Evolutionary conservation across 2,888 invertebrate species (phyloP).

Genomic region (Cremastinae sp.): DNA sequence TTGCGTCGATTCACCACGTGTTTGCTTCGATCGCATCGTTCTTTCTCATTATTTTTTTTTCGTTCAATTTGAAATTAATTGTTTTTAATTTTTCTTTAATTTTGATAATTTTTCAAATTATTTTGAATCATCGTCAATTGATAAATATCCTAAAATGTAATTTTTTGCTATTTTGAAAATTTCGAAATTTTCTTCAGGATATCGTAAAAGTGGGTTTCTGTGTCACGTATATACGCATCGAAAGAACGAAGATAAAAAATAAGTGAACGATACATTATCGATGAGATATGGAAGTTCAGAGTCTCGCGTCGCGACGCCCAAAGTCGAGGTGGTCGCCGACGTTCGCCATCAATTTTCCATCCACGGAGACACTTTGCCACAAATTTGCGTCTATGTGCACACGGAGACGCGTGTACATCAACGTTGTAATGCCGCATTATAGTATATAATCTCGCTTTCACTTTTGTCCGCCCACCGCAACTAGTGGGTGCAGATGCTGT

Average conservation of each 20-base stretch:
- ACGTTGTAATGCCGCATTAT: constrained; percentile 38
- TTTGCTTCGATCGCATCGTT: too few species aligned
- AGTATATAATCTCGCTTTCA: constrained; percentile 67
- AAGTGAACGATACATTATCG: constrained; percentile 42
- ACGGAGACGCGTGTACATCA: constrained; percentile 12
- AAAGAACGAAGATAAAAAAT: constrained; percentile 21
- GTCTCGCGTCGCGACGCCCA: constrained; percentile 42
- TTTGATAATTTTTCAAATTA: too few species aligned
- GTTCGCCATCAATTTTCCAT: constrained; percentile 29
- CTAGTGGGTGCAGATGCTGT: constrained; percentile 60
- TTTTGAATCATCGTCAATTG: too few species aligned
- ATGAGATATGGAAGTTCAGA: constrained; percentile 37
- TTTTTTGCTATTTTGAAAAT: too few species aligned
- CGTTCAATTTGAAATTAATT: too few species aligned
- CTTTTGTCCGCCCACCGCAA: constrained; percentile 65
- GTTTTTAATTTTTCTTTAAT: too few species aligned
- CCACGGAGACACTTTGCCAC: too few species aligned
- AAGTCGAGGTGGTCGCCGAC: constrained; percentile 51
- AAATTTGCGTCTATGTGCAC: background rate
- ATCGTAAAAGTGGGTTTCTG: constrained; percentile 3
- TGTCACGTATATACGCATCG: constrained; percentile 5
- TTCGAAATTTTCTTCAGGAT: too few species aligned
- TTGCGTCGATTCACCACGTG: too few species aligned
- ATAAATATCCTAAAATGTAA: too few species aligned
- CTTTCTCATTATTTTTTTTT: too few species aligned